These are phyloP conservation scores for Microctenopoma stevenorrisi DNA, from an alignment of 2,797 vertebrate genomes.

Conservation along the genomic window DNA sequence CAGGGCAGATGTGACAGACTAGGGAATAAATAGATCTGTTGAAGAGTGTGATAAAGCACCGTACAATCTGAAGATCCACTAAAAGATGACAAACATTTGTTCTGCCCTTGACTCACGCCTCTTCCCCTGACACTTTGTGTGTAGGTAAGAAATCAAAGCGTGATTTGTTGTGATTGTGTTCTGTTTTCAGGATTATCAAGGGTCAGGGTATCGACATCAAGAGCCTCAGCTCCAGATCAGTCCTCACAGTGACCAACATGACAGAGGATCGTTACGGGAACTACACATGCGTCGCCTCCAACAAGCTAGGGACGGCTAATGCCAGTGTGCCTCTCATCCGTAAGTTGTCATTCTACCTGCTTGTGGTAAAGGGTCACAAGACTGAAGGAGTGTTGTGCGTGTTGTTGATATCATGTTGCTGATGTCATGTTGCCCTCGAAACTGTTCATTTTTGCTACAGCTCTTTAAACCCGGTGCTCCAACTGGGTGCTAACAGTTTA, in stretches of 20 bases:
- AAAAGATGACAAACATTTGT: slow-evolving; percentile 58
- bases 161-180: slow-evolving; percentile 45
- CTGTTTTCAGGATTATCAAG: slow-evolving; percentile 90
- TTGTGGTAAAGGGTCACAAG: slow-evolving; percentile 50
- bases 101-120: slow-evolving; percentile 29
- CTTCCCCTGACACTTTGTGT: slow-evolving; percentile 18
- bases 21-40: slow-evolving; percentile 62
- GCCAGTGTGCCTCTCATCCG: slow-evolving; percentile 96
- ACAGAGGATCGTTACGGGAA: slow-evolving; percentile 99
- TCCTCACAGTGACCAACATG: slow-evolving; percentile 97
- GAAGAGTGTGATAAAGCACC: slow-evolving; percentile 64
- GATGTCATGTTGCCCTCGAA: slow-evolving; percentile 2
- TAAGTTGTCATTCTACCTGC: slow-evolving; percentile 86
- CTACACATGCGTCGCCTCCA: slow-evolving; percentile 97
- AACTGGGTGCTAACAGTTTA: slow-evolving; percentile 18
- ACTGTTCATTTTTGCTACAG: slow-evolving; percentile 18
- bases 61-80: slow-evolving; percentile 55
- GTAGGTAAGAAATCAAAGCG: slow-evolving; percentile 36
- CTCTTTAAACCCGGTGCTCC: slow-evolving; percentile 16
- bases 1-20: slow-evolving; percentile 30
- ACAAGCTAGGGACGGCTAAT: slow-evolving; percentile 95
- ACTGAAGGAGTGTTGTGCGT: slow-evolving; percentile 39
- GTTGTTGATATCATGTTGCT: slow-evolving; percentile 13
- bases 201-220: slow-evolving; percentile 97
- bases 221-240: slow-evolving; percentile 95